phyloP scores from a whole-genome alignment of 64 coral and sea anemone genomes.

The Montipora foliosa region DNA sequence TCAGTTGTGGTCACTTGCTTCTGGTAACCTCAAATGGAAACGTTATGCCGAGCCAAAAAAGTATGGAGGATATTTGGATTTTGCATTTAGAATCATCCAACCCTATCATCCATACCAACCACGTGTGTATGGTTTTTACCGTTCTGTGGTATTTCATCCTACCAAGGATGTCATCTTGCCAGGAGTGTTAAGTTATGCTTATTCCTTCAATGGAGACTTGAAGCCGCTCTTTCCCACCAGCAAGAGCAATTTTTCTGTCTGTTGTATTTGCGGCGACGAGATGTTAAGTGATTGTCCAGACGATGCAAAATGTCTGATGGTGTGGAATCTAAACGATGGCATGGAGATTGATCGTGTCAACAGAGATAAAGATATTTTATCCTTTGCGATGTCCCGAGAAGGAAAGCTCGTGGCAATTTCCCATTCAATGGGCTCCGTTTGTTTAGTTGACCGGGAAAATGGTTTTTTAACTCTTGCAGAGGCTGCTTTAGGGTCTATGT shows the following conservation, averaged over 20 bases:
- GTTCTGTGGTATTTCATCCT: constrained; percentile 43
- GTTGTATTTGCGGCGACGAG: not conserved
- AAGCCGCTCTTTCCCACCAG: not conserved
- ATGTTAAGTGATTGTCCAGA: constrained; percentile 16
- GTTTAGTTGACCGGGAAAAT: not conserved
- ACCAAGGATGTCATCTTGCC: not conserved
- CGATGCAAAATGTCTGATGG: constrained; percentile 9
- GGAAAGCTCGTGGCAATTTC: constrained; percentile 12
- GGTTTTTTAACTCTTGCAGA: not conserved
- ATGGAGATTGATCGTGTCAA: not conserved
- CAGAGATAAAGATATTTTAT: not conserved
- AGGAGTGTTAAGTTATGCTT: not conserved
- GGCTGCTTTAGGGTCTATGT: not conserved
- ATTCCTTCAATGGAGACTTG: not conserved
- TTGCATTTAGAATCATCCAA: too few species aligned
- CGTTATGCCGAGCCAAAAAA: not conserved
- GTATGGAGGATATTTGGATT: too few species aligned
- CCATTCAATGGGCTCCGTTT: not conserved
- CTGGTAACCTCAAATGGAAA: not conserved
- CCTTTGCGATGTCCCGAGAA: constrained; percentile 1
- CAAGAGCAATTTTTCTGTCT: not conserved
- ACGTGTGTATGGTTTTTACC: not conserved
- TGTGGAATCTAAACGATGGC: constrained; percentile 14
- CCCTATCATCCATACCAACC: too few species aligned
- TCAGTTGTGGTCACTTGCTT: constrained; percentile 22